Evolutionary conservation across 2,888 invertebrate genomes (phyloP).

Genomic region (Amiota communis): DNA sequence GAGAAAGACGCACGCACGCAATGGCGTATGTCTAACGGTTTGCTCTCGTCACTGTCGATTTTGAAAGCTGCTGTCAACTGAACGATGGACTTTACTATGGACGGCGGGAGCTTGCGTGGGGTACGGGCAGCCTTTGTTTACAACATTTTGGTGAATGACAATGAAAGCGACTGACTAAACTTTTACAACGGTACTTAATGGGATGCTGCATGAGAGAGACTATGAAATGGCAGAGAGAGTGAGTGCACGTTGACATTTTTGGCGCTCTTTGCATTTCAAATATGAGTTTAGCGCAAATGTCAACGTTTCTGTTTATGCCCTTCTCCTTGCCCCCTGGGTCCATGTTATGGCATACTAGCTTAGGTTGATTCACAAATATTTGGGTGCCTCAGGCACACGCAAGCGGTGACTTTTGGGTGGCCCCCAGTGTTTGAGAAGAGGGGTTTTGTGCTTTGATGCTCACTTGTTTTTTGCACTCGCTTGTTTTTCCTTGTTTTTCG

Average conservation of each 20-base stretch:
- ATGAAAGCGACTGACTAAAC: background rate
- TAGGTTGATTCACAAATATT: conserved; percentile 29
- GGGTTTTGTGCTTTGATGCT: conserved; percentile 58
- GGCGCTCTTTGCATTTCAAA: background rate
- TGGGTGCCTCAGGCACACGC: conserved; percentile 1
- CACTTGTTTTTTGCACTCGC: conserved; percentile 54
- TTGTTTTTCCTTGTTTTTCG: conserved; percentile 39
- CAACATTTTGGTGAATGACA: conserved; percentile 19
- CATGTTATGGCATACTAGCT: conserved; percentile 14
- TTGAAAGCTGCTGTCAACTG: conserved; percentile 21
- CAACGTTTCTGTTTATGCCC: conserved; percentile 17
- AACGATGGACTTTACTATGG: background rate
- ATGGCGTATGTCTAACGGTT: background rate
- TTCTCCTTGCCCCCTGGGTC: background rate
- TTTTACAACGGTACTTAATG: background rate
- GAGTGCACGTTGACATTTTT: background rate
- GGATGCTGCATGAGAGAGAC: background rate
- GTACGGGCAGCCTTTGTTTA: conserved; percentile 20
- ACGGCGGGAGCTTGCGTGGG: background rate
- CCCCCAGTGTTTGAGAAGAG: conserved; percentile 32
- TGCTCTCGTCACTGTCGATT: conserved; percentile 15
- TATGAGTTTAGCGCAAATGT: conserved; percentile 39
- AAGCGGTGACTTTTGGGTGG: conserved; percentile 39
- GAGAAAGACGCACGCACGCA: conserved; percentile 9
- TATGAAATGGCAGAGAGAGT: background rate